Base-by-base conservation (phyloP, 2,888 invertebrate genomes). In the Amphimallon solstitiale region DNA sequence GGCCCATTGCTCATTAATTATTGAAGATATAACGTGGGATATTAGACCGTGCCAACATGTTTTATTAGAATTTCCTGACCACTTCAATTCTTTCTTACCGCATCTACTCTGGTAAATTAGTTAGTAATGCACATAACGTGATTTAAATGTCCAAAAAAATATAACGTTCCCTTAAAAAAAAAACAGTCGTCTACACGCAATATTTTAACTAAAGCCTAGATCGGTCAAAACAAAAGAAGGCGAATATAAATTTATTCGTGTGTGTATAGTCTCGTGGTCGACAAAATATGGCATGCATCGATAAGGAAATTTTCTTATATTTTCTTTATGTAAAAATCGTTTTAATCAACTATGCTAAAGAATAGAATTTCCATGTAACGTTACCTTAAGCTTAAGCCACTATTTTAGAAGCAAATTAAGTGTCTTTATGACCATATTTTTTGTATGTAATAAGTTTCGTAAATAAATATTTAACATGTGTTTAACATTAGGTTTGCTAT, bases 231-330 rank as follows among this genome's bases (percentile, higher is more conserved):
- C 51, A 51, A 59, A 59, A 59, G 29, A 59, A 23, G 43, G 7
- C 21, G 2, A 43, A 34, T 14, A 43, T 59, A 59, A 59, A 59
- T 43, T 59, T 59, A 34, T 43, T 43, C 56, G 14, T 52, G n/a
- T n/a, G 29, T 29, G 9, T 29, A 29, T 29, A 19, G 21, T 23
- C 17, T 10, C 37, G 35, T 14, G 21, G 23, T 15, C 51, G 23
- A 35, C 48, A 21, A 51, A 51, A 51, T 51, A 15, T 59, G 29
- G 56, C 43, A 59, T 59, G 56, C 43, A 45, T 59, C 56, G 56
- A 59, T 59, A 59, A 59, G 43, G 10, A 10, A 29, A 43, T n/a
- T 35, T 37, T 43, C 23, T 43, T 59, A 51, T 54, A 19, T 59
- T 59, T n/a, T 29, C 29, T n/a, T 34, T 34, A 29, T 45, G 43